phyloP scores from a whole-genome alignment of 2,888 invertebrate species.

The Sicus ferrugineus region DNA sequence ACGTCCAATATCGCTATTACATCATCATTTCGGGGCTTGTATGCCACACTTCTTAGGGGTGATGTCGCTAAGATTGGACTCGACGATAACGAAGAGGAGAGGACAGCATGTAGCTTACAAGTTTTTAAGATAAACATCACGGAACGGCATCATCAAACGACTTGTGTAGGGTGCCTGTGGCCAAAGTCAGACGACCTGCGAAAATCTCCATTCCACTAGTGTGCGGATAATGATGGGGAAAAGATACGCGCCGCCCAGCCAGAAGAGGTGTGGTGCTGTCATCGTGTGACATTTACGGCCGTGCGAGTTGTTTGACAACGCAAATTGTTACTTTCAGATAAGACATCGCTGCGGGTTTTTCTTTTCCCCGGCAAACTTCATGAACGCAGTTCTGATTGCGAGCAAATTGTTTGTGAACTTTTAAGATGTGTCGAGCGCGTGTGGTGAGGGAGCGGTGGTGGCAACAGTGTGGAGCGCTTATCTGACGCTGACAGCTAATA shows the following conservation, averaged over 20 bases:
- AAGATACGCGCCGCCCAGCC: neutral
- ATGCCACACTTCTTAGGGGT: neutral
- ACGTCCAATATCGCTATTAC: conserved; percentile 6
- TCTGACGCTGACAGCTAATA: neutral
- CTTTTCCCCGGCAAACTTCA: neutral
- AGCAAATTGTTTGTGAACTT: conserved; percentile 9
- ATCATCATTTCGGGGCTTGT: neutral
- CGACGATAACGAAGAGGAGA: neutral
- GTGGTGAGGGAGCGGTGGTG: neutral
- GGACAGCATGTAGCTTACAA: neutral
- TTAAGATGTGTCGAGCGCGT: neutral
- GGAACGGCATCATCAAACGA: neutral
- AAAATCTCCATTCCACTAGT: neutral
- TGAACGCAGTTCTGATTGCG: conserved; percentile 1
- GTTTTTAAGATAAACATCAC: conserved; percentile 4
- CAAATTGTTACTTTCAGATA: conserved; percentile 11
- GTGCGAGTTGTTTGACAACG: neutral
- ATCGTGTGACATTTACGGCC: neutral
- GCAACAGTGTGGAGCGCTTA: neutral
- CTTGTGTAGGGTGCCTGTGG: neutral
- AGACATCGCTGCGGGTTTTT: neutral
- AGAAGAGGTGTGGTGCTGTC: neutral
- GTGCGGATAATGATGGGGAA: neutral
- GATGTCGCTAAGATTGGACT: neutral
- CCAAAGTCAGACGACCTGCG: neutral